Evolutionary conservation across 1,140 invertebrate genomes (phyloP).

Genomic region (Macrotrachela quadricornifera): DNA sequence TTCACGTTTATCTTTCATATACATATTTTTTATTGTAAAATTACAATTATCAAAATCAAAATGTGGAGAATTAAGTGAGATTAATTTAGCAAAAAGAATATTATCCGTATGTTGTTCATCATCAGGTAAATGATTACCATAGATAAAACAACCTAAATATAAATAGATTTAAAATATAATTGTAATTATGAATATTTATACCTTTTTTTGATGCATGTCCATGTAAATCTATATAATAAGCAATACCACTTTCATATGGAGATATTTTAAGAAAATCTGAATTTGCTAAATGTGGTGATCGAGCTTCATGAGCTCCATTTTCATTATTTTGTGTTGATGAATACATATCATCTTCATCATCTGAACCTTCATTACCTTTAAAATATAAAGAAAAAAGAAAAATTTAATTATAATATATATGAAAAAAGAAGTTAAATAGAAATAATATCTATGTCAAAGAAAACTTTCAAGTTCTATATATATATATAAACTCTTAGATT

Average conservation of each 20-base stretch:
- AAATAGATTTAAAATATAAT: no score
- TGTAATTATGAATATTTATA: no score
- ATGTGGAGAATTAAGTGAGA: constrained; percentile 66
- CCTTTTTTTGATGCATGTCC: constrained; percentile 75
- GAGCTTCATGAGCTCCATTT: not conserved
- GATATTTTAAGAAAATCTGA: constrained; percentile 18
- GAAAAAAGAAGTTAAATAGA: no score
- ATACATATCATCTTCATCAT: constrained; percentile 18
- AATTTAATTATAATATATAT: no score
- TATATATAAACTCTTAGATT: no score
- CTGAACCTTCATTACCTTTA: constrained; percentile 27
- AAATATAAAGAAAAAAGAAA: no score
- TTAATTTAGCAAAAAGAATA: constrained; percentile 63
- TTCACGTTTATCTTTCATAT: constrained; percentile 49
- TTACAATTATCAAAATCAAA: constrained; percentile 78
- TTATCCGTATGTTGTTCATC: constrained; percentile 44
- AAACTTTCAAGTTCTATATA: no score
- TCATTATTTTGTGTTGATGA: not conserved
- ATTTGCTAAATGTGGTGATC: constrained; percentile 20
- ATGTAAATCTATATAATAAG: constrained; percentile 59
- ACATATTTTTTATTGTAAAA: constrained; percentile 77
- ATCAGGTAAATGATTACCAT: no score
- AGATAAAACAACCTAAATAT: constrained; percentile 11
- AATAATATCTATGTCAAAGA: no score
- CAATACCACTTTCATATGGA: constrained; percentile 24